Base-by-base conservation (phyloP, 2,113 vertebrate genomes). In the Sterrhoptilus dennistouni region DNA sequence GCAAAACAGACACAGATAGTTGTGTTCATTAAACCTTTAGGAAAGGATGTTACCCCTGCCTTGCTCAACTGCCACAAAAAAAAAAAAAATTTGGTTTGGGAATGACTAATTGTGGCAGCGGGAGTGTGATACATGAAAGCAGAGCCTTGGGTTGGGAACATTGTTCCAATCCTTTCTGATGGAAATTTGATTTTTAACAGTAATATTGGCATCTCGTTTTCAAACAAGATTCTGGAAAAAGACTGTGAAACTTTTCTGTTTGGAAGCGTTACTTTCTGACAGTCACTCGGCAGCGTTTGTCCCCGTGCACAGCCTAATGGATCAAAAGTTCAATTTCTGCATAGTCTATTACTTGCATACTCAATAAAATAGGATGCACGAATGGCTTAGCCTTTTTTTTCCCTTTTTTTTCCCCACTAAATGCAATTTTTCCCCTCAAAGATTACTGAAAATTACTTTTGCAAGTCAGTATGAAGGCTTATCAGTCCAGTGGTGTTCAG, bases 361-460 rank as follows among this genome's bases (percentile, higher is more conserved):
- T 87, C 70, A 84, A 94, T 97, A 88, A 90, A 97, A 83, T 71
- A 81, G 77, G 80, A 97, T 40, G 45, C 88, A 94, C 83, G 79
- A 87, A 93, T 66, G 71, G 81, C 92, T 96, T 92, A 95, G 86
- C 81, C 64, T 63, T 86, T 92, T 93, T 66, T 35, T 2, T 0
- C 12, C 6, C 31, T 90, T 97, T 96, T 87, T 97, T 96, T 86
- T 6, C 65, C 94, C 87, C 93, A 80, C 82, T 92, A 95, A 97
- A 96, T 97, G 96, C 96, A 96, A 96, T 96, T 97, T 97, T 97
- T 96, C 88, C 93, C 85, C 95, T 97, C 84, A 75, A 92, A 96
- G 96, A 97, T 96, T 97, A 94, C 95, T 95, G 96, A 81, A 97
- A 97, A 97, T 97, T 92, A 96, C 96, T 97, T 97, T 96, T 96